These are phyloP conservation scores for Fratercula arctica DNA, from an alignment of 2,797 vertebrate species.

Conservation along the genomic window DNA sequence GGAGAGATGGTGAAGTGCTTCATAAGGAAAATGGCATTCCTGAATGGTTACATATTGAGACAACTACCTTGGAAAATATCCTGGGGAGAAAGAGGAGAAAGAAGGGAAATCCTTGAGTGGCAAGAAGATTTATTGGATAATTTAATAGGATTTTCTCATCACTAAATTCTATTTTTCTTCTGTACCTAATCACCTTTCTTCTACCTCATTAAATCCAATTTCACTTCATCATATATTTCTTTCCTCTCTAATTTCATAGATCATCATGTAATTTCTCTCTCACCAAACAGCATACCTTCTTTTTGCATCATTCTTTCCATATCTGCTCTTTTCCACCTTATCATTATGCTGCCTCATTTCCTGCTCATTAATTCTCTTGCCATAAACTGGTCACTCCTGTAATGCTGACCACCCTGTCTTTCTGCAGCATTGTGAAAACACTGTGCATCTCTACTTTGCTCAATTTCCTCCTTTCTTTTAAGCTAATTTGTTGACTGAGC, in stretches of 20 bases:
- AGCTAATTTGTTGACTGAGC: not conserved
- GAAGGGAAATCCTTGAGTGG: not conserved
- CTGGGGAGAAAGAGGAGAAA: not conserved
- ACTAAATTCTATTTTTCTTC: slow-evolving; percentile 67
- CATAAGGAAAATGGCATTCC: not conserved
- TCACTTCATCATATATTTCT: slow-evolving; percentile 44
- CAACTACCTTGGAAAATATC: not conserved
- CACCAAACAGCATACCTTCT: not conserved
- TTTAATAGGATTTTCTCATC: slow-evolving; percentile 66
- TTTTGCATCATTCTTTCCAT: not conserved
- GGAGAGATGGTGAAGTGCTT: not conserved
- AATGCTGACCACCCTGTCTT: not conserved
- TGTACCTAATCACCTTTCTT: slow-evolving; percentile 65
- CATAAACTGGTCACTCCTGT: not conserved
- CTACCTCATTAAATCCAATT: slow-evolving; percentile 68
- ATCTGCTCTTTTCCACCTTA: not conserved
- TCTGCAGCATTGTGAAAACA: not conserved
- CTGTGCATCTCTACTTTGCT: not conserved
- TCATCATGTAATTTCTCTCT: slow-evolving; percentile 40
- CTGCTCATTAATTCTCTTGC: not conserved
- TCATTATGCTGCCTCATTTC: slow-evolving; percentile 15
- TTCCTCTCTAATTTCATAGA: slow-evolving; percentile 55
- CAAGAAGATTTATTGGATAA: slow-evolving; percentile 57
- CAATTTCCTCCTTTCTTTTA: not conserved
- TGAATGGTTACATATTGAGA: not conserved